A percentile compares a stretch with the other conserved stretches of the same genome.
Evolutionary conservation across 2,113 vertebrate genomes (phyloP).

Genomic region (Strix aluco): DNA sequence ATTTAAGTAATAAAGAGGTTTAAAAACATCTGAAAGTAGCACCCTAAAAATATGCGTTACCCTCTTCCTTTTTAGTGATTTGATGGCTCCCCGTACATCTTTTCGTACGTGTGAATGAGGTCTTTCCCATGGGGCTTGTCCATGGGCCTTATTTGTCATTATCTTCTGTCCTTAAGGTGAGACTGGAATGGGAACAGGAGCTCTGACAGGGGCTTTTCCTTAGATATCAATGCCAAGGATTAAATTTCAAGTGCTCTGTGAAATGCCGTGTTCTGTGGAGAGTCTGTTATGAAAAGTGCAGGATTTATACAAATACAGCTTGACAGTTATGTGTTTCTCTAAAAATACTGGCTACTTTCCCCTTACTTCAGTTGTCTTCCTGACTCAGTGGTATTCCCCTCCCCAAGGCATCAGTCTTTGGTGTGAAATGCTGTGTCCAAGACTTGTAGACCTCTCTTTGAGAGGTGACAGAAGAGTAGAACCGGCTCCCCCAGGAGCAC

Average conservation of each 20-base stretch:
- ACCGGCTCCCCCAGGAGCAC: background rate
- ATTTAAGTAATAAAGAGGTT: background rate
- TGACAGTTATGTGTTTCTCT: background rate
- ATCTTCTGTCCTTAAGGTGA: background rate
- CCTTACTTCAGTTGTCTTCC: background rate
- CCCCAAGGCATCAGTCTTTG: background rate
- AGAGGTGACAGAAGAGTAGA: background rate
- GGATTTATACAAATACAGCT: conserved; percentile 16
- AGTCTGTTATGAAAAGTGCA: background rate
- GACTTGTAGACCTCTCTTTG: background rate
- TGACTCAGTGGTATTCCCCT: background rate
- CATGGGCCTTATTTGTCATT: background rate
- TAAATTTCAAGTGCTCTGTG: conserved; percentile 13
- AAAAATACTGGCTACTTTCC: background rate
- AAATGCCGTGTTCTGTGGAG: background rate
- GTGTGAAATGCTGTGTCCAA: background rate
- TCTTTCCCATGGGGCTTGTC: background rate
- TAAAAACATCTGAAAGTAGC: background rate
- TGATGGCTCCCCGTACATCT: background rate
- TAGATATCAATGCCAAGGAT: background rate
- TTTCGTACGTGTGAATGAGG: background rate
- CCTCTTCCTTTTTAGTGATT: background rate
- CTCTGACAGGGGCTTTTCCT: background rate
- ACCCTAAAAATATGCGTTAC: background rate
- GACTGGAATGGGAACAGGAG: background rate